Base-by-base conservation (phyloP, 2,113 vertebrate species). In the Hemibagrus wyckioides region DNA sequence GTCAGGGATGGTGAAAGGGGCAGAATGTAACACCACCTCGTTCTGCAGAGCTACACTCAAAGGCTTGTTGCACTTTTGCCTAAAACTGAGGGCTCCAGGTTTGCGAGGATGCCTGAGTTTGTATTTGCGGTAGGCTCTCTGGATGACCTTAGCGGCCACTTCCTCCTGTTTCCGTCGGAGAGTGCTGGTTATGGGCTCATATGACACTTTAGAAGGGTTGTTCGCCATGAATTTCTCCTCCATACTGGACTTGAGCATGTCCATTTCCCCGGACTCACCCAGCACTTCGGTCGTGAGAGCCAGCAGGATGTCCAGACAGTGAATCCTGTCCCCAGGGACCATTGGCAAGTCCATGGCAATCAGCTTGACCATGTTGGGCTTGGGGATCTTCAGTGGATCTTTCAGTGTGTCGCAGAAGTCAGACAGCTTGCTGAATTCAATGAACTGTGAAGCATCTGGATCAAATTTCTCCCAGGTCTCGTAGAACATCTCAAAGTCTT, bases 401-500 rank as follows among this genome's bases (percentile, higher is more conserved):
- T 97, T 96, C 39, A 99, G 91, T 2, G 96, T 96, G 89, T 99
- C 96, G 14, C 96, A 98, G 71, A 99, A 99, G 23, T 98, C 96
- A 0, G 98, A 98, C 89, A 99, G 94, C 48, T 93, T 92, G 76
- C 95, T 95, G 85, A 97, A 97, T 0, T 88, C 89, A 0, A 99
- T 97, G 90, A 98, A 99, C 92, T 98, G 97, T 0, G 97, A 97
- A 48, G 97, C 98, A 0, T 96, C 94, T 0, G 97, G 97, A 90
- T 99, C 98, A 1, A 99, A 99, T 92, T 97, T 99, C 94, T 99
- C 97, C 98, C 98, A 99, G 0, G 95, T 99, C 90, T 99, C 97
- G 0, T 98, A 99, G 90, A 99, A 99, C 98, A 99, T 99, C 85
- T 99, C 97, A 1, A 99, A 98, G 92, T 99, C 98, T 0, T 98